A percentile compares a stretch with the other conserved stretches of the same genome.
phyloP scores from a whole-genome alignment of 2,113 vertebrate species.

The Alligator sinensis region DNA sequence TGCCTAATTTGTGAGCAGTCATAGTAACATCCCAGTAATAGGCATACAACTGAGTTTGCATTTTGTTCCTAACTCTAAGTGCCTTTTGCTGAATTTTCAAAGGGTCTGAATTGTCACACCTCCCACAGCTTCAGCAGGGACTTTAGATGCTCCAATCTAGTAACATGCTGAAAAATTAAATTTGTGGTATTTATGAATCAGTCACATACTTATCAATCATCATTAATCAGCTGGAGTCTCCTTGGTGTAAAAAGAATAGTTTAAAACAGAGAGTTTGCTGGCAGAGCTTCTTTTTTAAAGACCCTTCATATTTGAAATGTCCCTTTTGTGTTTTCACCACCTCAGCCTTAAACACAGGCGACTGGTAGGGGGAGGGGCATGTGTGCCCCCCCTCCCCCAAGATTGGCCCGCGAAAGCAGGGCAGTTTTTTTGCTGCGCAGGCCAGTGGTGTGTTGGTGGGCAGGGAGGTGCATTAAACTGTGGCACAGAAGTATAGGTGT shows the following conservation, averaged over 20 bases:
- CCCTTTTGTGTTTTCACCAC: not conserved
- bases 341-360: not conserved
- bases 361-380: not conserved
- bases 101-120: constrained; percentile 61
- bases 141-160: constrained; percentile 46
- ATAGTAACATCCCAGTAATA: constrained; percentile 61
- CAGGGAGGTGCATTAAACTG: no score
- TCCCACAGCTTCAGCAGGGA: constrained; percentile 61
- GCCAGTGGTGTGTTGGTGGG: no score
- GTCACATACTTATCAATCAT: constrained; percentile 26
- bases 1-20: constrained; percentile 68
- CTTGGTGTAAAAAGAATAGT: not conserved
- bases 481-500: no score
- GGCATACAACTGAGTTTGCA: constrained; percentile 53
- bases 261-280: not conserved
- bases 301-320: not conserved
- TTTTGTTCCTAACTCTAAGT: constrained; percentile 67
- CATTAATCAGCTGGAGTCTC: not conserved
- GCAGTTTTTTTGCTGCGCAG: no score
- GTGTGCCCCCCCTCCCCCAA: no score
- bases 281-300: not conserved
- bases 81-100: constrained; percentile 73
- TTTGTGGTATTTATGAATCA: constrained; percentile 48
- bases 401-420: no score
- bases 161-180: constrained; percentile 58